phyloP scores from a whole-genome alignment of 2,113 vertebrate species.

The Ophthalmolycus amberensis region DNA sequence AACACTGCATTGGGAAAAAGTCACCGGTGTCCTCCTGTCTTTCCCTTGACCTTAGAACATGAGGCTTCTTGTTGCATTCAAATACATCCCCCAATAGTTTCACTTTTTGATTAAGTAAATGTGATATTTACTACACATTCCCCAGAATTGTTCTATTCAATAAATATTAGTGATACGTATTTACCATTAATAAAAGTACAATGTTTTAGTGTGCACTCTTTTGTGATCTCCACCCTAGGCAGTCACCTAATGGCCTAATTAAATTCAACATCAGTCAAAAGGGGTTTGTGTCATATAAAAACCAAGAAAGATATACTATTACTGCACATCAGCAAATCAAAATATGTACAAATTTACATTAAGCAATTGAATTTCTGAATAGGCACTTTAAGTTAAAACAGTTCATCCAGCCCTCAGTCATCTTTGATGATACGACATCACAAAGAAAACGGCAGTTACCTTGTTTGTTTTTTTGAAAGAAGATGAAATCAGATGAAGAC shows the following conservation, averaged over 20 bases:
- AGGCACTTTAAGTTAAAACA: conserved; percentile 81
- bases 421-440: conserved; percentile 49
- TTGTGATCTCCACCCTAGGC: neutral
- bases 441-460: conserved; percentile 45
- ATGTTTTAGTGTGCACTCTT: conserved; percentile 16
- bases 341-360: conserved; percentile 73
- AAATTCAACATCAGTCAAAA: conserved; percentile 17
- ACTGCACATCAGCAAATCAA: conserved; percentile 65
- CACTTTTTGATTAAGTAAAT: conserved; percentile 4
- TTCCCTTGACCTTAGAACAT: neutral
- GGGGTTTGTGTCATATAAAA: conserved; percentile 37
- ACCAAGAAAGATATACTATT: conserved; percentile 42
- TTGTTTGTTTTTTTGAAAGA: conserved; percentile 14
- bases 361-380: conserved; percentile 45
- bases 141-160: neutral
- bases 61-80: neutral
- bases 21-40: neutral
- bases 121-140: neutral
- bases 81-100: neutral
- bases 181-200: conserved; percentile 15
- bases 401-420: conserved; percentile 68
- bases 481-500: conserved; percentile 18
- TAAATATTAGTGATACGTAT: conserved; percentile 1
- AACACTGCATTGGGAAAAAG: conserved; percentile 3
- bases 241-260: conserved; percentile 8